Conservation (phyloP, 1,140 invertebrate genomes). For the Drosophila asahinai region DNA sequence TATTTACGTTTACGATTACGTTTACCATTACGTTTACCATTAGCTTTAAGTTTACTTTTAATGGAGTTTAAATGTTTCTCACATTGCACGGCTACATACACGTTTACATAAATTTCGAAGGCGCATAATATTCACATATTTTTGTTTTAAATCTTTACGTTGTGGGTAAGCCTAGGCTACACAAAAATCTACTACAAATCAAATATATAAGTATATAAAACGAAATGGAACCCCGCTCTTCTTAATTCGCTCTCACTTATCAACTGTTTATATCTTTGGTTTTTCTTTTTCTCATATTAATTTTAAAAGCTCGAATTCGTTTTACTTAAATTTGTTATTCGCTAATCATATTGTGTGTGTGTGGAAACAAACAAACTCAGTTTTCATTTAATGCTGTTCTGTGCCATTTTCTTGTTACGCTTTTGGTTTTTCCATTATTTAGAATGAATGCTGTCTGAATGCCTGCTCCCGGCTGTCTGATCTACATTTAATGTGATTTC, state of each 20-base stretch:
- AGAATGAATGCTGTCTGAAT: constrained; percentile 35
- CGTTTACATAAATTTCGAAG: constrained; percentile 76
- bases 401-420: constrained; percentile 53
- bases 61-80: constrained; percentile 53
- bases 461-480: constrained; percentile 36
- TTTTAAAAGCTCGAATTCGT: constrained; percentile 84
- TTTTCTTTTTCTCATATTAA: constrained; percentile 51
- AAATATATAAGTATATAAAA: constrained; percentile 54
- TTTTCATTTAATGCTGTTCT: constrained; percentile 32
- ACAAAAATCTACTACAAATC: constrained; percentile 59
- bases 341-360: constrained; percentile 51
- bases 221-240: constrained; percentile 45
- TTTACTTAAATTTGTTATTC: constrained; percentile 68
- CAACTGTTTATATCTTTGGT: constrained; percentile 26
- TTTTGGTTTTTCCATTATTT: constrained; percentile 21
- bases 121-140: constrained; percentile 85
- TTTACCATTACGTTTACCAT: constrained; percentile 38
- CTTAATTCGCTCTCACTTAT: constrained; percentile 36
- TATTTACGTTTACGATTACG: constrained; percentile 36
- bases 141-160: constrained; percentile 53
- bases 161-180: constrained; percentile 67
- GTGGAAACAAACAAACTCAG: constrained; percentile 44
- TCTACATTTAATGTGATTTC: constrained; percentile 74
- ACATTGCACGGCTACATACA: constrained; percentile 62
- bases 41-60: constrained; percentile 40